phyloP scores from a whole-genome alignment of 2,113 vertebrate species.

The Azemiops feae region DNA sequence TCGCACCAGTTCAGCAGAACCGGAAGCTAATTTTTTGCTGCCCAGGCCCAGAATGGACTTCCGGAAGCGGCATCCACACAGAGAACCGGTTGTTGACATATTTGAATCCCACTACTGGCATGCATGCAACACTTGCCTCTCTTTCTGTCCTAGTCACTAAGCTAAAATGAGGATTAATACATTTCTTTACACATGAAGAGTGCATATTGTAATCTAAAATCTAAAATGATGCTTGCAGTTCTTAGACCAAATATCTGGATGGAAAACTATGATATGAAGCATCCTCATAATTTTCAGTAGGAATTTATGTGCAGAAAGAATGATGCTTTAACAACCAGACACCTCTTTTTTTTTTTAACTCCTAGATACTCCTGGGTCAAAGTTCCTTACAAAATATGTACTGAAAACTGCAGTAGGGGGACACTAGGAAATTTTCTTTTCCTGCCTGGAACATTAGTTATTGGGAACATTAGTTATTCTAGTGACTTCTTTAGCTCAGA shows the following conservation, averaged over 20 bases:
- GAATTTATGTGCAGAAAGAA: neutral
- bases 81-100: too few relatives aligned
- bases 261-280: neutral
- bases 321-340: neutral
- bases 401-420: neutral
- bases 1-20: too few relatives aligned
- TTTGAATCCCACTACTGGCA: too few relatives aligned
- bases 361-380: neutral
- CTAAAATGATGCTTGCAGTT: neutral
- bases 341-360: neutral
- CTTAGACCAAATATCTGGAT: neutral
- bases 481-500: neutral
- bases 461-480: neutral
- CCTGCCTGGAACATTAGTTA: neutral
- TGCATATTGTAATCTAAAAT: neutral
- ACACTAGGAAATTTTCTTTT: neutral
- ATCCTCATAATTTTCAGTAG: neutral
- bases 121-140: too few relatives aligned
- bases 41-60: too few relatives aligned
- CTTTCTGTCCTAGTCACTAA: too few relatives aligned
- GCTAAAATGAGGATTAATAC: too few relatives aligned
- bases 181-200: too few relatives aligned
- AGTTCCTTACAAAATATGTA: neutral
- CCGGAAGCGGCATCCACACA: too few relatives aligned
- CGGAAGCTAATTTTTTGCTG: too few relatives aligned